A percentile compares a stretch with the other conserved stretches of the same genome.
Conservation (phyloP, 92 coral and sea anemone species). For the Parazoanthus swiftii region DNA sequence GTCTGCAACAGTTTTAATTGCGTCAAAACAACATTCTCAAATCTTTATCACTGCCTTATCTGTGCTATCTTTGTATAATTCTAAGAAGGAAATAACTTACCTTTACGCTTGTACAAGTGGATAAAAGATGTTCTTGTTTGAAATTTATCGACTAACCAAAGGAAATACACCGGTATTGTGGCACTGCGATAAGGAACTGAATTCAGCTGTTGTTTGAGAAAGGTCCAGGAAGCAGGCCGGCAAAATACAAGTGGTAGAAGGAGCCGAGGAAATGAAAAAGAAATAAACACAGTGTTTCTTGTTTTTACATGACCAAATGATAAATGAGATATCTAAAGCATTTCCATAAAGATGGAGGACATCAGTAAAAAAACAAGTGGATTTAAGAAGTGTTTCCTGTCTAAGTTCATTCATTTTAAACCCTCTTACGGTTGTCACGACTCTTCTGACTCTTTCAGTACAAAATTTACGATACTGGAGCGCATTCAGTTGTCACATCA, state of each 20-base stretch:
- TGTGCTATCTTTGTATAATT: slow-evolving; percentile 1
- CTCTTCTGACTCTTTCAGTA: neutral
- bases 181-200: slow-evolving; percentile 7
- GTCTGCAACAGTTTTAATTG: too few species aligned
- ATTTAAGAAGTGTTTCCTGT: neutral
- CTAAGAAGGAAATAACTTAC: neutral
- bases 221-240: neutral
- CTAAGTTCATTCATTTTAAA: neutral
- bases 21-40: neutral
- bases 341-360: neutral
- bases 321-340: neutral
- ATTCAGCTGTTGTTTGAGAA: neutral
- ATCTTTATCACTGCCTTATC: neutral
- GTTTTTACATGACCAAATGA: neutral
- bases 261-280: slow-evolving; percentile 31
- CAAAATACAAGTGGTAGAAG: neutral
- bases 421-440: neutral
- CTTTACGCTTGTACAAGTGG: neutral
- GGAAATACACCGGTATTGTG: neutral
- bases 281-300: neutral
- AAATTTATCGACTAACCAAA: neutral
- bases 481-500: neutral
- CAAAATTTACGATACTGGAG: neutral
- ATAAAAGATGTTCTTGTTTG: neutral
- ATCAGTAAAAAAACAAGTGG: neutral